Evolutionary conservation across 2,797 vertebrate species (phyloP).

Genomic region (Oryzias dopingdopingensis): DNA sequence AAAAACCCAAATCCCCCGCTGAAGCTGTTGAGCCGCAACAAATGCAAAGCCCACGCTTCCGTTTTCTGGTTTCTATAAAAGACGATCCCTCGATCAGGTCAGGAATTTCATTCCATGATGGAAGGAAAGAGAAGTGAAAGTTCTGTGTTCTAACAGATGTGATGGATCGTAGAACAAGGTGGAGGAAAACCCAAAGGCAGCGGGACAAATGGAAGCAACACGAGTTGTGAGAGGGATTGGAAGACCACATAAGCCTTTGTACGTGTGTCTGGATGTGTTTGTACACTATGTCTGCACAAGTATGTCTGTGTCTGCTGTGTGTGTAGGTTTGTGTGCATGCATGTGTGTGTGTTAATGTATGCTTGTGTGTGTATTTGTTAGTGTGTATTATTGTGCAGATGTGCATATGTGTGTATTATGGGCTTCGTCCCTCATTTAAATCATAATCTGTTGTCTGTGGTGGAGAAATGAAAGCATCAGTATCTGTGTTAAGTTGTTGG

Average conservation of each 20-base stretch:
- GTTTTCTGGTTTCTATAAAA: no score
- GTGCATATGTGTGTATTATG: slow-evolving; percentile 2
- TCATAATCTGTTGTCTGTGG: slow-evolving; percentile 4
- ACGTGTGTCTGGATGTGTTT: slow-evolving; percentile 10
- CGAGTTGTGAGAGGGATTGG: slow-evolving; percentile 55
- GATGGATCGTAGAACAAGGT: slow-evolving; percentile 42
- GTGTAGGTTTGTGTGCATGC: slow-evolving; percentile 3
- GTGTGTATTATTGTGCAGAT: slow-evolving; percentile 13
- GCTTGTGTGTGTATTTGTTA: background rate
- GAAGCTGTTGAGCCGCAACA: no score
- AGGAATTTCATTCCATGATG: no score
- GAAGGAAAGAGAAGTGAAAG: no score
- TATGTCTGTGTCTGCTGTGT: no score
- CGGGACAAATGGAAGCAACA: slow-evolving; percentile 57
- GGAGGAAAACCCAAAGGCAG: slow-evolving; percentile 47
- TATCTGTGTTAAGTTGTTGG: background rate
- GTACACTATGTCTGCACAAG: no score
- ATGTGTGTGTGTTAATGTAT: background rate
- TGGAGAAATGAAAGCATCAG: background rate
- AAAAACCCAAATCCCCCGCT: no score
- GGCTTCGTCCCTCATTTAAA: slow-evolving; percentile 11
- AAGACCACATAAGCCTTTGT: slow-evolving; percentile 35
- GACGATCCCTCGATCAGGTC: no score
- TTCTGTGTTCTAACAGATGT: slow-evolving; percentile 20
- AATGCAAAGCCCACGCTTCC: no score